Evolutionary conservation across 2,888 invertebrate species (phyloP), one percentile per base, ranked within the genome.

Genomic region (Macrosiphum euphorbiae): DNA sequence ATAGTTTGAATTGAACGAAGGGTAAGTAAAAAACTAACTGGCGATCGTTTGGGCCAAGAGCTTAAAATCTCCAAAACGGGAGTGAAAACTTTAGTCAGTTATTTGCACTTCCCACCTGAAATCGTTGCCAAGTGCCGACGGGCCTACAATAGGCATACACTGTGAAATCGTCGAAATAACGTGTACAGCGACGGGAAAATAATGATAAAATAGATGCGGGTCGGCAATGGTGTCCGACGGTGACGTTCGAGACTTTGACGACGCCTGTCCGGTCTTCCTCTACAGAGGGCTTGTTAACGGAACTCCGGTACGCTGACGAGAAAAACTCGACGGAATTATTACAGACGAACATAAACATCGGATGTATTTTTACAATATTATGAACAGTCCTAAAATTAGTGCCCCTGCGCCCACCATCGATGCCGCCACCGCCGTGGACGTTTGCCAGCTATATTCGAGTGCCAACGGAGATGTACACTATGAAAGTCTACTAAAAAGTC

Each of bases 401-500:
- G 26, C 41, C 10, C 16, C 3, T n/a, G 92, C 26, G 55, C n/a
- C 41, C 87, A 50, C 47, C 67, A 16, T 4, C 61, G 41, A 11
- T 24, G 44, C 47, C 89, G n/a, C 5, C 89, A 24, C 5, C 50
- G 52, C 84, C 88, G 78, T 92, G 92, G 92, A 92, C 41, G 67
- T 78, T 26, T 92, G 92, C 92, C 92, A 88, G 52, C 24, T 58
- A 47, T 50, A 26, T 50, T 44, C 41, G 41, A 87, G 61, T 52
- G 92, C 87, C 92, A 61, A 58, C 35, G n/a, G n/a, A 92, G 67
- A 47, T 67, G 16, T 44, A 67, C 67, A 88, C 78, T 35, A 24
- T 92, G 88, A 92, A 92, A 92, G 8, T 26, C n/a, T 52, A 26
- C 87, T n/a, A 35, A 52, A 50, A 92, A n/a, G 61, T 61, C 92